A percentile compares a stretch with the other conserved stretches of the same genome.
Evolutionary conservation across 2,113 vertebrate species (phyloP).

Genomic region (Glaucomys volans): DNA sequence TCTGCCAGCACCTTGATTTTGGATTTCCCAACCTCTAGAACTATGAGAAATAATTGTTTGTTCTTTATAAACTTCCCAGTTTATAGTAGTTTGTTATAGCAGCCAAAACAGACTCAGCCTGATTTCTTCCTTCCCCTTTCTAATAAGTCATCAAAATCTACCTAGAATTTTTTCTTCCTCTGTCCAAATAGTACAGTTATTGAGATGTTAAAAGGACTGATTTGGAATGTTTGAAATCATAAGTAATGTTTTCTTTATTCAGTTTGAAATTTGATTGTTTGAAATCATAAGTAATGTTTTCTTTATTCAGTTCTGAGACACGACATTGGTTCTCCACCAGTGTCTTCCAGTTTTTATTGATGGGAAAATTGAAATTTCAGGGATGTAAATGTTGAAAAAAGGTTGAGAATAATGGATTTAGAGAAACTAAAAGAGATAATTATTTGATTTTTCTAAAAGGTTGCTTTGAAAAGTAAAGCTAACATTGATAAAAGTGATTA

Average conservation of each 20-base stretch:
- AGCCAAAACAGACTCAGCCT: neutral
- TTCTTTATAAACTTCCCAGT: neutral
- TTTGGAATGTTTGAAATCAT: neutral
- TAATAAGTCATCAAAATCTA: neutral
- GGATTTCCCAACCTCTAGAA: neutral
- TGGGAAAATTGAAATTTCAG: neutral
- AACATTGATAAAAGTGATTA: slow-evolving; percentile 6
- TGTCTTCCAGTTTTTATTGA: neutral
- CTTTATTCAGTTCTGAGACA: neutral
- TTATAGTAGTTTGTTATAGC: neutral
- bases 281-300: neutral
- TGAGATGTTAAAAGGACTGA: neutral
- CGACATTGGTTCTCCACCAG: neutral
- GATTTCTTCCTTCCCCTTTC: neutral
- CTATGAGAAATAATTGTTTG: neutral
- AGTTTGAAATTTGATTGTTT: neutral
- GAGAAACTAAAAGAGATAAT: slow-evolving; percentile 34
- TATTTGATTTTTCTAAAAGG: neutral
- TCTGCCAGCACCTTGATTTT: neutral
- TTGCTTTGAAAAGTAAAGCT: slow-evolving; percentile 44
- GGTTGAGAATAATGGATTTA: slow-evolving; percentile 22
- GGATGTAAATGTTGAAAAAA: slow-evolving; percentile 28
- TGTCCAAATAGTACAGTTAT: neutral
- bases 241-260: neutral
- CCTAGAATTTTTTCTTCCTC: slow-evolving; percentile 26